Evolutionary conservation across 2,888 invertebrate species (phyloP), one percentile per base, ranked within the genome.

Genomic region (Tridacna gigas): DNA sequence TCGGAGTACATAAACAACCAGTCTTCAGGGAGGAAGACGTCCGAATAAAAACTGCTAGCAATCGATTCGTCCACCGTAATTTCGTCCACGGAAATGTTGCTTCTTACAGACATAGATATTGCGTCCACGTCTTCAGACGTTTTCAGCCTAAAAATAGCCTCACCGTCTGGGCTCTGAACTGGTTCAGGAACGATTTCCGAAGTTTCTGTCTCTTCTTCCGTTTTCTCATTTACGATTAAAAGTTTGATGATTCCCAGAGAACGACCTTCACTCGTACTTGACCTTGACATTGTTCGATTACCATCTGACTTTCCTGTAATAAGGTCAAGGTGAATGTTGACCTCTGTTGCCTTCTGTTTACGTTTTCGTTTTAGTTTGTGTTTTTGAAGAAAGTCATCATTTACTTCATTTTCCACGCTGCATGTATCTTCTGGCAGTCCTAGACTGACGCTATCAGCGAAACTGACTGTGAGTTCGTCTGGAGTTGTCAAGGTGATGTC

Each of bases 1-100:
- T 80, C 84, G 13, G 74, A n/a, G 51, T 51, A 71, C 71, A 51
- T 66, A 63, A 77, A 84, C 7, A 86, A 22, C 86, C 86, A 86
- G 20, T 82, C 63, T 4, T 79, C 82, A 0, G 86, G 86, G 4
- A 74, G 82, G 69, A 86, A 86, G 18, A 82, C 45, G 20, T 80
- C 84, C 0, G 86, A 80, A 71, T 84, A 82, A 1, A 82, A 60
- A 56, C 51, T 51, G 25, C 71, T 71, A 9, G 71, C 71, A 25
- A 69, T 71, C 56, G 71, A 78, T 22, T 78, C 78, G 26, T 78
- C 78, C 7, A 78, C 71, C 22, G 71, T 71, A 0, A 78, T 71
- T 22, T 71, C 78, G 51, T 71, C 71, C 13, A 71, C 78, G 11
- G 78, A 78, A 26, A 48, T 71, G 20, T 51, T 78, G n/a, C 78